phyloP scores from a whole-genome alignment of 2,797 vertebrate species.

The Enteromius radiatus region DNA sequence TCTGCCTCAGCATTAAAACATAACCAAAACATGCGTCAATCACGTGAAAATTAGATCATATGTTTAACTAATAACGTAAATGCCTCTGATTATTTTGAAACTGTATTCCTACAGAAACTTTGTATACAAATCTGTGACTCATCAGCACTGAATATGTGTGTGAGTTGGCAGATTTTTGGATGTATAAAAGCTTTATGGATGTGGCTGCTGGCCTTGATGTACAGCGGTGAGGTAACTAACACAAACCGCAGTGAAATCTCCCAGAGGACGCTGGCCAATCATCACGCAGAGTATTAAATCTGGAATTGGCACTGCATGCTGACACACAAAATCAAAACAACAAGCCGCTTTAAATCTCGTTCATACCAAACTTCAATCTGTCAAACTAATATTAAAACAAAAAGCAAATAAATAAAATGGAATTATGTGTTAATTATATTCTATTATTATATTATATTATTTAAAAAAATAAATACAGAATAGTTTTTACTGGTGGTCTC shows the following conservation, averaged over 20 bases:
- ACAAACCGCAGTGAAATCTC: conserved; percentile 40
- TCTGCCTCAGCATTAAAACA: background rate
- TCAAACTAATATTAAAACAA: background rate
- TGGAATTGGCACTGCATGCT: conserved; percentile 24
- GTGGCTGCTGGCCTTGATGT: conserved; percentile 46
- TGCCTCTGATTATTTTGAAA: conserved; percentile 14
- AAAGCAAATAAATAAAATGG: background rate
- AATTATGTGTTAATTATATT: background rate
- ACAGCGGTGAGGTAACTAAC: conserved; percentile 49
- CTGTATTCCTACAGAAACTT: background rate
- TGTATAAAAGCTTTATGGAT: conserved; percentile 51
- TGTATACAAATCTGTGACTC: conserved; percentile 20
- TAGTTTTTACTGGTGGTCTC: background rate
- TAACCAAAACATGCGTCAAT: background rate
- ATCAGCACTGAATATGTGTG: conserved; percentile 1
- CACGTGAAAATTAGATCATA: conserved; percentile 5
- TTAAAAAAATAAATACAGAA: background rate
- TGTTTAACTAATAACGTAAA: conserved; percentile 12
- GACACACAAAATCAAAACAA: conserved; percentile 49
- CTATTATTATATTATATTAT: background rate
- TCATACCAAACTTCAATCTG: background rate
- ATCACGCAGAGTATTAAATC: conserved; percentile 50
- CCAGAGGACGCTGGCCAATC: conserved; percentile 32
- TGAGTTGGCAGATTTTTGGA: background rate
- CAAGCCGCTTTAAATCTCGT: conserved; percentile 26